These are phyloP conservation scores for Vicugna pacos DNA, from an alignment of 2,113 vertebrate genomes.

Conservation along the genomic window DNA sequence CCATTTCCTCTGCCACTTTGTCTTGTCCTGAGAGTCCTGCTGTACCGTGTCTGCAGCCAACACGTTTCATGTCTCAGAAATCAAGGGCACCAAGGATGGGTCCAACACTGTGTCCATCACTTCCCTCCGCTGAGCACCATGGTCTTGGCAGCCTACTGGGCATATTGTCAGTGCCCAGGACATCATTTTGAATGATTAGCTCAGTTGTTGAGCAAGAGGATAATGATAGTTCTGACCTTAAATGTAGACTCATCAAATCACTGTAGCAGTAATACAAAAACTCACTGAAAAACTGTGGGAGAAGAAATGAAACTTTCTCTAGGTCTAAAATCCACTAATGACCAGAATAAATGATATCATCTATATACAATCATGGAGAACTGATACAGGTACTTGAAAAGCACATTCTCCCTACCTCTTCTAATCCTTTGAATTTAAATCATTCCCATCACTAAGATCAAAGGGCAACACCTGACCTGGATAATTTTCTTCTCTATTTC, in stretches of 20 bases:
- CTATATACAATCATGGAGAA: not conserved
- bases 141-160: fast-evolving
- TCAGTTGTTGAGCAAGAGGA: not conserved
- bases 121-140: too few species aligned
- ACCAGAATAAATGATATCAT: not conserved
- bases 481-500: not conserved
- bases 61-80: not conserved
- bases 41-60: too few species aligned
- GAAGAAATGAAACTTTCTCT: not conserved
- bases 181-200: not conserved
- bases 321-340: not conserved
- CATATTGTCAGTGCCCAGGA: fast-evolving
- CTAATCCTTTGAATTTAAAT: not conserved
- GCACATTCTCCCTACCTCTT: not conserved
- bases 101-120: fast-evolving
- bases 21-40: not conserved
- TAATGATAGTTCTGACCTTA: not conserved
- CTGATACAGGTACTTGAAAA: not conserved
- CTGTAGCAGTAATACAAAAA: not conserved
- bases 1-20: not conserved
- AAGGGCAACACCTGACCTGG: not conserved
- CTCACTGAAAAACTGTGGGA: not conserved
- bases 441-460: not conserved
- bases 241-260: not conserved
- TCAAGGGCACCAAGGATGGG: fast-evolving